Conservation (phyloP, 2,797 vertebrate genomes). For the Vireo griseus region DNA sequence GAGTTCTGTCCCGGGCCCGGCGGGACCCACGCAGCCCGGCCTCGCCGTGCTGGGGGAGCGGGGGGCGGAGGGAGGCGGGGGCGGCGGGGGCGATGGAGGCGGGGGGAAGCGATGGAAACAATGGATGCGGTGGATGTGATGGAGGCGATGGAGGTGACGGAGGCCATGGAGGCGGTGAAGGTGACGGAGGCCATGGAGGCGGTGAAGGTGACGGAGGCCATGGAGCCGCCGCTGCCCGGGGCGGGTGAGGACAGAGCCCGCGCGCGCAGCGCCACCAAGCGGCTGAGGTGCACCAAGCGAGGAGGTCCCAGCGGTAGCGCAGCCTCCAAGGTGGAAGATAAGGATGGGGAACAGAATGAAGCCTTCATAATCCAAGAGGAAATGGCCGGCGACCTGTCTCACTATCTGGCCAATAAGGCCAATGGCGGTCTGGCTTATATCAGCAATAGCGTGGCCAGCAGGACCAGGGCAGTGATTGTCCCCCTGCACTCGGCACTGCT, state of each 20-base stretch:
- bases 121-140: accelerated
- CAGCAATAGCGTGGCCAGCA: not conserved
- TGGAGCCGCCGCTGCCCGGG: not conserved
- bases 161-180: accelerated
- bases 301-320: not conserved
- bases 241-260: not conserved
- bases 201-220: accelerated
- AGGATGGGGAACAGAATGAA: not conserved
- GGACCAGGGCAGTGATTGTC: not conserved
- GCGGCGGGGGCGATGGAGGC: accelerated
- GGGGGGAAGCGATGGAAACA: too few relatives aligned
- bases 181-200: too few relatives aligned
- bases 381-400: not conserved
- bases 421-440: not conserved
- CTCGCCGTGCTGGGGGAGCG: accelerated
- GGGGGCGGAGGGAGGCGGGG: accelerated
- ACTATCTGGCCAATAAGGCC: not conserved
- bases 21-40: accelerated
- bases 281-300: not conserved
- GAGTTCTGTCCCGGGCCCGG: accelerated
- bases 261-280: not conserved
- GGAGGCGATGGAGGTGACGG: too few relatives aligned
- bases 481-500: accelerated
- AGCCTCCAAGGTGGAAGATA: accelerated
- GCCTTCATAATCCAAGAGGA: not conserved